Evolutionary conservation across 2,888 invertebrate genomes (phyloP).

Genomic region (Rhodophaea formosa): DNA sequence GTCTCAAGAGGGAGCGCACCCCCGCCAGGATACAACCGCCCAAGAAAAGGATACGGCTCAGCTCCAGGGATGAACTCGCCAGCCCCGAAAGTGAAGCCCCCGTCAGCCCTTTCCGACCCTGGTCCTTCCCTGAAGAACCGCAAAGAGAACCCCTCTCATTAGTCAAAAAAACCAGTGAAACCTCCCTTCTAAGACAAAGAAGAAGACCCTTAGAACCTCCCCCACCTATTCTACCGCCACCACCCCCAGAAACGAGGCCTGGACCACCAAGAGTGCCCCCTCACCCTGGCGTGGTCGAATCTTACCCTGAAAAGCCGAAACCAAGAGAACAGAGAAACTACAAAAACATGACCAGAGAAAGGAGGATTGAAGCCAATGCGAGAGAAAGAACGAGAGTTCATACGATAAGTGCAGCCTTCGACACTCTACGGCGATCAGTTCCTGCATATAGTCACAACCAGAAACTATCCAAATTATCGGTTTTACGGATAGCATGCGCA

Average conservation of each 20-base stretch:
- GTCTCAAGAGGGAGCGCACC: conserved; percentile 81
- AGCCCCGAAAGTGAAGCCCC: conserved; percentile 70
- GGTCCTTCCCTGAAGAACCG: conserved; percentile 82
- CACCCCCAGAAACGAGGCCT: conserved; percentile 43
- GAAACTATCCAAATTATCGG: conserved; percentile 95
- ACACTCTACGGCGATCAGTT: conserved; percentile 90
- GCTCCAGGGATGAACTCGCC: conserved; percentile 58
- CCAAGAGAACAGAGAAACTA: conserved; percentile 90
- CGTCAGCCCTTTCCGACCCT: conserved; percentile 82
- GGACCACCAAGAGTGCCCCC: conserved; percentile 77
- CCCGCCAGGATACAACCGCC: conserved; percentile 78
- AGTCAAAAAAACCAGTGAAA: conserved; percentile 73
- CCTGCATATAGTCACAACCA: conserved; percentile 96
- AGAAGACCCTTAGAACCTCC: conserved; percentile 60
- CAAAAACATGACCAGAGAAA: conserved; percentile 96
- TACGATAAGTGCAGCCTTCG: conserved; percentile 97
- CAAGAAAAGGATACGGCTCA: conserved; percentile 85
- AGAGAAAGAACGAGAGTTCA: conserved; percentile 95
- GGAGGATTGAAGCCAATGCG: conserved; percentile 96
- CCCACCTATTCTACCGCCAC: conserved; percentile 47
- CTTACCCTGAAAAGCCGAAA: conserved; percentile 49
- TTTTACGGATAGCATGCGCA: conserved; percentile 94
- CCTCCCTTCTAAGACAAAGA: conserved; percentile 56
- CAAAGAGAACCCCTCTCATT: conserved; percentile 85
- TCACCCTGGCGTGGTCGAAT: conserved; percentile 73